A percentile compares a stretch with the other conserved stretches of the same genome.
Conservation (phyloP, 53 echinoderm and acorn worm species). For the Astropecten irregularis region DNA sequence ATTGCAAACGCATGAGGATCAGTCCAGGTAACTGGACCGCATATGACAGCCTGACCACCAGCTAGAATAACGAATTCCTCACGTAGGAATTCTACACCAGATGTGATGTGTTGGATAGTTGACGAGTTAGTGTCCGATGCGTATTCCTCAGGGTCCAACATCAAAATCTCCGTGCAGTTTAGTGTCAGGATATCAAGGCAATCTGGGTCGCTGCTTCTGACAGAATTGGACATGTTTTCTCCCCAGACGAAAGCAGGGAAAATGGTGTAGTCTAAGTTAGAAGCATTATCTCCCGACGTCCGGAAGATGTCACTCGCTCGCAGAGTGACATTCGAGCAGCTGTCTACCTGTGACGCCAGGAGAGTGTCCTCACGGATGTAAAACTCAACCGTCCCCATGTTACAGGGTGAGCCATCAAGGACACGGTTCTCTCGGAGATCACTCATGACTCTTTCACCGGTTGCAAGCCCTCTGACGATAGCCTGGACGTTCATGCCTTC, state of each 20-base stretch:
- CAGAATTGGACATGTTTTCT: too few species aligned
- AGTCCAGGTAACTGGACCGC: constrained; percentile 1
- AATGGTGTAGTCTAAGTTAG: not conserved
- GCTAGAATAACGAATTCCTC: not conserved
- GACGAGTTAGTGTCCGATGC: not conserved
- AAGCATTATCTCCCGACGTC: not conserved
- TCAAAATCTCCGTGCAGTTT: not conserved
- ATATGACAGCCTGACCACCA: constrained; percentile 6
- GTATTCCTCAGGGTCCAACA: not conserved
- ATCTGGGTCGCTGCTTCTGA: not conserved
- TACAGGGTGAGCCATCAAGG: not conserved
- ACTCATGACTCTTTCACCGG: too few species aligned
- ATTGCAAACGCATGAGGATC: not conserved
- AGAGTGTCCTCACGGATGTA: not conserved
- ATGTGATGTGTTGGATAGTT: not conserved
- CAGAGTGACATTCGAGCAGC: not conserved
- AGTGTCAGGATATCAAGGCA: not conserved
- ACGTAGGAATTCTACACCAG: not conserved
- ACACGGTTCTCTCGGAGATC: not conserved
- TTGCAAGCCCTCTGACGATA: not conserved
- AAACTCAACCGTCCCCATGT: not conserved
- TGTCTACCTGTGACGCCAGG: not conserved
- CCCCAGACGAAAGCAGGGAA: not conserved
- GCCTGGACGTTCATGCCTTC: not conserved
- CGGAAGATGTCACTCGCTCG: not conserved